These are phyloP conservation scores for Columba livia DNA, from an alignment of 2,113 vertebrate species.

Conservation along the genomic window DNA sequence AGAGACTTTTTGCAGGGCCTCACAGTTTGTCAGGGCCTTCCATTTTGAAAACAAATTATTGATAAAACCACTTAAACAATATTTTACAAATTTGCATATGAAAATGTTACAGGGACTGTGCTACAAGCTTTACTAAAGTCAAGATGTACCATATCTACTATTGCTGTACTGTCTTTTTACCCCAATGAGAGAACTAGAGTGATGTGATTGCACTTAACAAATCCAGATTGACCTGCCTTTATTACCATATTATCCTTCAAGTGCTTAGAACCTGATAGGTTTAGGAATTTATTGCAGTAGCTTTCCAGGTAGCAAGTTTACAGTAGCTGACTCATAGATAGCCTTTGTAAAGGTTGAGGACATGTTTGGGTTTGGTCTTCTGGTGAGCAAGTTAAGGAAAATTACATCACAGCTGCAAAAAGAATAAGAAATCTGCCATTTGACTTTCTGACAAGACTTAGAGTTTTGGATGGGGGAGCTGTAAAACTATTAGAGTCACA, in stretches of 20 bases:
- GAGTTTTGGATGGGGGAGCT: neutral
- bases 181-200: neutral
- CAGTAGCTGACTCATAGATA: neutral
- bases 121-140: neutral
- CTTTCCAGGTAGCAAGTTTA: neutral
- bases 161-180: neutral
- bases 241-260: neutral
- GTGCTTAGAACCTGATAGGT: neutral
- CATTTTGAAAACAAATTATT: neutral
- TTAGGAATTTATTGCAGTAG: neutral
- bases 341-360: neutral
- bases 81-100: neutral
- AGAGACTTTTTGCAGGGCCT: neutral
- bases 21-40: neutral
- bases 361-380: neutral
- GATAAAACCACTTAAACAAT: neutral
- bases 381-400: neutral
- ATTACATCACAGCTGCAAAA: neutral
- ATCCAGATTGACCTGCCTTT: neutral
- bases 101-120: neutral
- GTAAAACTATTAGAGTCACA: neutral
- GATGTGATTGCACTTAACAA: neutral
- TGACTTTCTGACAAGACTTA: neutral
- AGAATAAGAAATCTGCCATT: neutral
- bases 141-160: fast-evolving